Conservation (phyloP, 2,888 invertebrate genomes). For the Caenorhabditis wallacei region DNA sequence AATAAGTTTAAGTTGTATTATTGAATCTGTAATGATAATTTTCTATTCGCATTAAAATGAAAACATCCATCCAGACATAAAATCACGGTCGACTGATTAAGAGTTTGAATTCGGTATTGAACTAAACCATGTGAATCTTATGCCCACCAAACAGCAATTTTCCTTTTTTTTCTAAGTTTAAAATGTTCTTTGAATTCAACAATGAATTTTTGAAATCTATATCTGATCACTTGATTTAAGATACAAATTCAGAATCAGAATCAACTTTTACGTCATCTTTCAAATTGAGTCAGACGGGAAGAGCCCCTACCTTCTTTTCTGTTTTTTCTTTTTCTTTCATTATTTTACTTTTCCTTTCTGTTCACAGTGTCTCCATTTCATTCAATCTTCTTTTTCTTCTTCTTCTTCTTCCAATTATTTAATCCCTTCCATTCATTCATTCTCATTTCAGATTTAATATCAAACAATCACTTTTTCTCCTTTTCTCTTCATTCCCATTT, state of each 20-base stretch:
- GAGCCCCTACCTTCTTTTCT: not conserved
- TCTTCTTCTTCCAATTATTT: not conserved
- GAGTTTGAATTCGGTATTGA: not conserved
- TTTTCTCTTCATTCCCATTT: not conserved
- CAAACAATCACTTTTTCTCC: not conserved
- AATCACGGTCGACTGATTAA: not conserved
- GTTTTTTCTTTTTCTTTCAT: not conserved
- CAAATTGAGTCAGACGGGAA: conserved; percentile 6
- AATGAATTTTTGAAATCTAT: not conserved
- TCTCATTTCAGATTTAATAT: not conserved
- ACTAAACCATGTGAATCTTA: not conserved
- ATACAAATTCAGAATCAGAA: conserved; percentile 11
- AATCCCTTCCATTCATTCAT: not conserved
- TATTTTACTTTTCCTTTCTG: not conserved
- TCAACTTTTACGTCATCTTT: conserved; percentile 1
- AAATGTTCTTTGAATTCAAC: not conserved
- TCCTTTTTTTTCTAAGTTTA: not conserved
- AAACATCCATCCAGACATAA: not conserved
- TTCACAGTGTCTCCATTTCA: conserved; percentile 15
- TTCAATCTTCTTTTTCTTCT: conserved; percentile 6
- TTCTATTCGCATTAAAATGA: not conserved
- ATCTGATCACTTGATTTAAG: not conserved
- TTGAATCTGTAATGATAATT: not conserved
- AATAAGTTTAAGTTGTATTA: not conserved
- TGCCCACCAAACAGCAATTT: not conserved